Evolutionary conservation across 1,140 invertebrate species (phyloP).

Genomic region (Whitmania pigra): DNA sequence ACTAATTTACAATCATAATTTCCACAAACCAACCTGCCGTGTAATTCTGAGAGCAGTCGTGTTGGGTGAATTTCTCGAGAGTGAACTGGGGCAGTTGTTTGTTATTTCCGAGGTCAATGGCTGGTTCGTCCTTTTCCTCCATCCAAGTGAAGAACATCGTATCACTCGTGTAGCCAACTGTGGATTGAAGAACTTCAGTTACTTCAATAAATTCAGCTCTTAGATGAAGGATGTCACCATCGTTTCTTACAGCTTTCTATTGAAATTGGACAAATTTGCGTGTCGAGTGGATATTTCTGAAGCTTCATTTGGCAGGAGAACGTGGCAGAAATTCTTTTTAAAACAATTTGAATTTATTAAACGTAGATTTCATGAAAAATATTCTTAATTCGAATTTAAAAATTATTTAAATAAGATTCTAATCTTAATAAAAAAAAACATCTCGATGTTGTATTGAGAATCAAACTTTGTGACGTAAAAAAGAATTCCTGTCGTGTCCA

Average conservation of each 20-base stretch:
- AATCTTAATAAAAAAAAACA: not conserved
- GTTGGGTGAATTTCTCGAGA: constrained; percentile 10
- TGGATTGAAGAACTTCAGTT: no score
- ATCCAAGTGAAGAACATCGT: constrained; percentile 19
- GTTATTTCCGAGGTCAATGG: constrained; percentile 13
- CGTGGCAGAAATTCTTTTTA: constrained; percentile 50
- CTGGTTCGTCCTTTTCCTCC: not conserved
- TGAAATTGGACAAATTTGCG: constrained; percentile 44
- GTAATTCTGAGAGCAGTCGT: constrained; percentile 26
- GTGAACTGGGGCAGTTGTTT: constrained; percentile 24
- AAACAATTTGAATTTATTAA: not conserved
- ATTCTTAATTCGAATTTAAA: not conserved
- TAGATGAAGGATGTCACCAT: not conserved
- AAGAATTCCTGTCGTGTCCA: constrained; percentile 30
- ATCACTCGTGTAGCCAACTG: constrained; percentile 20
- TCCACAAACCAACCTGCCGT: constrained; percentile 20
- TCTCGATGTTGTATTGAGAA: not conserved
- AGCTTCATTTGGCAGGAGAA: constrained; percentile 91
- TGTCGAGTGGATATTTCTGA: constrained; percentile 51
- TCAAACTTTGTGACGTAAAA: constrained; percentile 33
- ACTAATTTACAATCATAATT: not conserved
- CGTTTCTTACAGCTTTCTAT: constrained; percentile 65
- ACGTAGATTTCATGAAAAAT: not conserved
- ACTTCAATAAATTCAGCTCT: not conserved
- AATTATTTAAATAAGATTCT: constrained; percentile 8